Evolutionary conservation across 2,113 vertebrate genomes (phyloP), one percentile per base, ranked within the genome.

Genomic region (Gopherus flavomarginatus): DNA sequence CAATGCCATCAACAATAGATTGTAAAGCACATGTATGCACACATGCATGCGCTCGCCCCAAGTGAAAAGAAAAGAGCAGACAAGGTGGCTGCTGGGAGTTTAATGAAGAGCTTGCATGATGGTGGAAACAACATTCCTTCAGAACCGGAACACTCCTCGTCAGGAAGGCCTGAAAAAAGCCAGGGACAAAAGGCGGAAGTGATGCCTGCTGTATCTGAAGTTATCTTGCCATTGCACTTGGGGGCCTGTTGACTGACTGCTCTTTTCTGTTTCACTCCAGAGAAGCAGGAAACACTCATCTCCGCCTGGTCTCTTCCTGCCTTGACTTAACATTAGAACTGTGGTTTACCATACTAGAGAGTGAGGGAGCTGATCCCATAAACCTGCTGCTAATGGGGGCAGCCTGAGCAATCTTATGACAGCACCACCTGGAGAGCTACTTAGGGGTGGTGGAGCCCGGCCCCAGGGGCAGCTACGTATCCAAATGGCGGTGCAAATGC

Each of bases 141-240:
- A 59, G 89, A 96, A 93, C 95, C 91, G 96, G 90, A 96, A 96
- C 89, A 42, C 95, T 90, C 91, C 93, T 90, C 82, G 84, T 96
- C 97, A 98, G 98, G 98, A 98, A 98, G 94, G 93, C 91, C 96
- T 97, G 97, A 97, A 94, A 97, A 94, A 97, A 97, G 89, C 91
- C 95, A 52, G 94, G 97, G 95, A 98, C 98, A 98, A 98, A 98
- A 93, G 91, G 90, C 95, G 98, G 98, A 98, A 98, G 97, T 96
- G 97, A 85, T 95, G 97, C 94, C 11, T 90, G 96, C 90, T 4
- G 91, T 86, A 94, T 65, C 79, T 92, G 96, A 88, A 90, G 95
- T 98, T 98, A 98, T 98, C 98, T 98, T 8, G 85, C 81, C 0
- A 31, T 83, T 56, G 96, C 98, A 98, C 95, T 97, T 26, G 94